Evolutionary conservation across 2,888 invertebrate genomes (phyloP).

Genomic region (Petrolisthes cinctipes): DNA sequence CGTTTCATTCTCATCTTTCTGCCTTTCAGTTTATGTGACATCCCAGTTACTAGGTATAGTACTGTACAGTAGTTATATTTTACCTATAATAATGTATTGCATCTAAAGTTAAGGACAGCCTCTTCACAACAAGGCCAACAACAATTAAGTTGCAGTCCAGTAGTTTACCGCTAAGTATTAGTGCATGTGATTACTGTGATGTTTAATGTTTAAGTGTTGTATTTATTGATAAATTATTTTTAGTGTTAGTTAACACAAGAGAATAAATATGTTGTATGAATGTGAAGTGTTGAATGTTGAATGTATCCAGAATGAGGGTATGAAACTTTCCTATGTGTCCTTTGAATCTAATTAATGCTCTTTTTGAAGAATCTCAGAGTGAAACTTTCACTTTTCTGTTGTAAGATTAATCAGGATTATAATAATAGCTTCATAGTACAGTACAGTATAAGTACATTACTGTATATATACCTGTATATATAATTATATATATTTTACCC

Average conservation of each 20-base stretch:
- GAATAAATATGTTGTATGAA: constrained; percentile 9
- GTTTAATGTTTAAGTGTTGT: not conserved
- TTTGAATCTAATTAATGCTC: too few relatives aligned
- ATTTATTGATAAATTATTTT: not conserved
- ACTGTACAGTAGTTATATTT: not conserved
- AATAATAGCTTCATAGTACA: too few relatives aligned
- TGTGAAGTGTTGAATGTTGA: not conserved
- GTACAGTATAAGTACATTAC: too few relatives aligned
- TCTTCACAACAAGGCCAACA: not conserved
- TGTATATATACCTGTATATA: too few relatives aligned
- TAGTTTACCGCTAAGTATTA: not conserved
- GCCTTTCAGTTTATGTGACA: too few relatives aligned
- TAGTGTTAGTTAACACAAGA: not conserved
- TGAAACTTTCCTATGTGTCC: not conserved
- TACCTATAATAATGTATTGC: not conserved
- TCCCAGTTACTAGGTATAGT: too few relatives aligned
- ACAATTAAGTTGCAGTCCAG: not conserved
- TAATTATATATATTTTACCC: too few relatives aligned
- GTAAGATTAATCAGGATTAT: too few relatives aligned
- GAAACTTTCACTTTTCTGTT: too few relatives aligned
- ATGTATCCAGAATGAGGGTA: constrained; percentile 19
- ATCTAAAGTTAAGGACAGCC: not conserved
- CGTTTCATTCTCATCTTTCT: too few relatives aligned
- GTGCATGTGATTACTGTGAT: not conserved
- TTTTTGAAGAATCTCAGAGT: too few relatives aligned